Conservation (phyloP, 1,140 invertebrate species). For the Hermatobates lingyangjiaoensis region DNA sequence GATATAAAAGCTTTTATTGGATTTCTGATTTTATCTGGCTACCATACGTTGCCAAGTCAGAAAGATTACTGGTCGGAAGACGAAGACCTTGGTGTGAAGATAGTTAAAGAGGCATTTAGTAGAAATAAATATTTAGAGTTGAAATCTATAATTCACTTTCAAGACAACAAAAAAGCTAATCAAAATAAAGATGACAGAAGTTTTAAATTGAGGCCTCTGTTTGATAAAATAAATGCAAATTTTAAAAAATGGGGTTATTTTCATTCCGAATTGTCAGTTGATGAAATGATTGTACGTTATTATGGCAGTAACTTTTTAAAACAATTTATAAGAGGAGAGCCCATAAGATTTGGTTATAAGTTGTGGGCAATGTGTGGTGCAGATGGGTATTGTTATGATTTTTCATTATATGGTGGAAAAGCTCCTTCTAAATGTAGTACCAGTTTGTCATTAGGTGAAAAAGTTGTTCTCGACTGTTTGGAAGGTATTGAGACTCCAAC, state of each 20-base stretch:
- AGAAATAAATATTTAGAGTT: slow-evolving; percentile 17
- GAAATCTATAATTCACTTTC: slow-evolving; percentile 17
- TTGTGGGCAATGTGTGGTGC: slow-evolving; percentile 17
- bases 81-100: background rate
- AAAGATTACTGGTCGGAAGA: background rate
- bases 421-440: background rate
- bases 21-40: background rate
- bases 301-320: slow-evolving; percentile 28
- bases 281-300: slow-evolving; percentile 31
- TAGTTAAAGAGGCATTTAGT: slow-evolving; percentile 13
- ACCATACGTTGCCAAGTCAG: background rate
- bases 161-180: slow-evolving; percentile 19
- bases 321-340: slow-evolving; percentile 28
- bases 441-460: background rate
- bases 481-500: background rate
- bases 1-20: background rate
- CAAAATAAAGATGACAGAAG: slow-evolving; percentile 21
- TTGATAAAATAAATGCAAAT: slow-evolving; percentile 17
- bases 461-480: background rate
- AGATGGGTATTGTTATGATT: slow-evolving; percentile 3
- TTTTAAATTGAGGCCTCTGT: slow-evolving; percentile 19
- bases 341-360: slow-evolving; percentile 28
- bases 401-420: slow-evolving; percentile 7
- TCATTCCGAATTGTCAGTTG: slow-evolving; percentile 23
- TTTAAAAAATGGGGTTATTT: slow-evolving; percentile 22